Conservation (phyloP, 2,888 invertebrate species). For the Agrenia bidenticulata region DNA sequence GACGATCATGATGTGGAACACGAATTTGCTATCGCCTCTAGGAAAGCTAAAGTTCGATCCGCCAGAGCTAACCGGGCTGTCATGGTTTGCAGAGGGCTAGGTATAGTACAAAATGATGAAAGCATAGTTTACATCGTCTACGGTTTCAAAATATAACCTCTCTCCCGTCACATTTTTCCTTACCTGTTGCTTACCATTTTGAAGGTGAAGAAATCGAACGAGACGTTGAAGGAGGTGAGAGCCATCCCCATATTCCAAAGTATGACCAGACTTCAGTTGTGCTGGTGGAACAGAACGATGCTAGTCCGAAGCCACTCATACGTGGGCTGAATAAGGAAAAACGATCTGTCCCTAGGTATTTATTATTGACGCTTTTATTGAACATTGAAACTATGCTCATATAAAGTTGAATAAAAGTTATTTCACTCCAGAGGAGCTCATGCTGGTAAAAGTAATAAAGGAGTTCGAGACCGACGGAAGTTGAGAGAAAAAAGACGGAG, state of each 20-base stretch:
- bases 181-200: not conserved
- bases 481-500: constrained; percentile 63
- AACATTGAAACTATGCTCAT: not conserved
- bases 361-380: not conserved
- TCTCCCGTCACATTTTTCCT: too few species aligned
- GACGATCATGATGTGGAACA: constrained; percentile 62
- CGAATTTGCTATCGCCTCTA: constrained; percentile 61
- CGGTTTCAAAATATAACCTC: too few species aligned
- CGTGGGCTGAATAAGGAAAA: constrained; percentile 58
- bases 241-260: constrained; percentile 35
- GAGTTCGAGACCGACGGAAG: constrained; percentile 63
- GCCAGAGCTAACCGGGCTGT: constrained; percentile 58
- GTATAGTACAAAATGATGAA: not conserved
- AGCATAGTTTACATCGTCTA: too few species aligned
- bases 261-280: constrained; percentile 52
- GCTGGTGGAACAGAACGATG: constrained; percentile 55
- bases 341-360: constrained; percentile 52
- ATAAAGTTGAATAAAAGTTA: too few species aligned
- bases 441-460: constrained; percentile 62
- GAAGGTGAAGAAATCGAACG: constrained; percentile 46
- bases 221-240: constrained; percentile 42
- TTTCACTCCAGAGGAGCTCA: constrained; percentile 57
- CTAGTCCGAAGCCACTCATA: constrained; percentile 58
- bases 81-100: constrained; percentile 3
- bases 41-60: constrained; percentile 61